Evolutionary conservation across 2,113 vertebrate species (phyloP), one percentile per base, ranked within the genome.

Genomic region (Lethenteron reissneri): DNA sequence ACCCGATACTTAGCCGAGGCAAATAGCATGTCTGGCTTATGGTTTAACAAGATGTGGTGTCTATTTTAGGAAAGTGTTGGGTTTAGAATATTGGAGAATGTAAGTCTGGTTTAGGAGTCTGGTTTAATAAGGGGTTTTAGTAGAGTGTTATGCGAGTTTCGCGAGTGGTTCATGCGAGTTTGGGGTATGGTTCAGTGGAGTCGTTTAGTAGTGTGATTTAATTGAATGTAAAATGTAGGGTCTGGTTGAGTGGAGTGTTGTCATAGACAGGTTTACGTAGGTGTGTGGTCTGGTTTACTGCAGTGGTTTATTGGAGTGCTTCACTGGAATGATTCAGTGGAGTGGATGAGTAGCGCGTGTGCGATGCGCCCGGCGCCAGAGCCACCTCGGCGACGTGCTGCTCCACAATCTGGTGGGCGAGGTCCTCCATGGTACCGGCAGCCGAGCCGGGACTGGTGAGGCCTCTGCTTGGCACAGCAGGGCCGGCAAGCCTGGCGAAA

Each of bases 331-430:
- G 64, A 41, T 41, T 69, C 64, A 69, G n/a, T 25, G 25, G n/a
- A 17, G 64, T 69, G n/a, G 25, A 11, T 69, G 64, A 69, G 64
- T 11, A 69, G 25, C 25, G 64, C n/a, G 64, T 69, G 25, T 25
- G 25, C n/a, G 25, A 10, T 25, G 25, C 64, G n/a, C n/a, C n/a
- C n/a, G 11, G n/a, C n/a, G 64, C 8, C 64, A 69, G 76, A 82
- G 87, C 87, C 83, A 92, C 87, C 87, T 92, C 85, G 82, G 85
- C 83, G 80, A 85, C 83, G 78, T 86, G 85, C 78, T 87, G 84
- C 78, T 84, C 85, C 80, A 84, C 80, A 85, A 86, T 87, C 84
- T 90, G 87, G 82, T 88, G 88, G 85, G 86, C 78, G 79, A 86
- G 86, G 83, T 86, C 82, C 82, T 88, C 85, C 83, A 83, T 78